Percentiles rank a stretch among this genome's conserved stretches.
These are phyloP conservation scores for Orius insidiosus DNA, from an alignment of 1,140 invertebrate genomes.

Conservation along the genomic window DNA sequence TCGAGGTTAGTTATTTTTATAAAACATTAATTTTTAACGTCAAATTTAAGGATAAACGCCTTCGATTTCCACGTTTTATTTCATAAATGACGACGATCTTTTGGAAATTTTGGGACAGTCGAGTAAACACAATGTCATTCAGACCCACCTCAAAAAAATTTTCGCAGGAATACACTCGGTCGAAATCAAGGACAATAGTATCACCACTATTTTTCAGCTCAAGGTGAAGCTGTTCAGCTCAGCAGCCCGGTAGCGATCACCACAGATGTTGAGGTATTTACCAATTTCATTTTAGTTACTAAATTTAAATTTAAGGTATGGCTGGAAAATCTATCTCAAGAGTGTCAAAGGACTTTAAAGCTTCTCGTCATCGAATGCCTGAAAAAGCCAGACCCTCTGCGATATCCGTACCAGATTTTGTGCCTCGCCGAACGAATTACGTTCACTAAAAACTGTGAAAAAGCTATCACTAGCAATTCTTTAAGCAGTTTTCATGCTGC, in stretches of 20 bases:
- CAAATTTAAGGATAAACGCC: not conserved
- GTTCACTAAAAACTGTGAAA: constrained; percentile 70
- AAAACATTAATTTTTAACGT: too few species aligned
- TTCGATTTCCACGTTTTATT: constrained; percentile 78
- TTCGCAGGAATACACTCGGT: constrained; percentile 79
- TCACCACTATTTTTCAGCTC: constrained; percentile 56
- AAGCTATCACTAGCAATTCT: constrained; percentile 48
- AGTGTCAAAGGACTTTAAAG: constrained; percentile 67
- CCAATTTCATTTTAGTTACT: constrained; percentile 1
- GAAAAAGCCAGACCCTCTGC: constrained; percentile 47
- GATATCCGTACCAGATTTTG: constrained; percentile 75
- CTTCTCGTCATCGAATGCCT: constrained; percentile 51
- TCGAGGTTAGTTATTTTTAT: too few species aligned
- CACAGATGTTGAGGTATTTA: constrained; percentile 58
- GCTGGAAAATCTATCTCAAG: constrained; percentile 58
- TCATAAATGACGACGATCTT: constrained; percentile 91
- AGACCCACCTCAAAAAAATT: constrained; percentile 85
- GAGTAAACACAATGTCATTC: constrained; percentile 71
- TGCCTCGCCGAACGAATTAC: constrained; percentile 47
- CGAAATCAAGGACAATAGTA: constrained; percentile 43
- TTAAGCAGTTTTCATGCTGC: constrained; percentile 33
- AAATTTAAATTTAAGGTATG: constrained; percentile 41
- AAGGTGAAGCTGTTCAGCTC: constrained; percentile 71
- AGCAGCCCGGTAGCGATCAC: constrained; percentile 56
- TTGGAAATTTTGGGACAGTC: constrained; percentile 82